phyloP scores from a whole-genome alignment of 2,797 vertebrate genomes.

The Galagoides demidoff region DNA sequence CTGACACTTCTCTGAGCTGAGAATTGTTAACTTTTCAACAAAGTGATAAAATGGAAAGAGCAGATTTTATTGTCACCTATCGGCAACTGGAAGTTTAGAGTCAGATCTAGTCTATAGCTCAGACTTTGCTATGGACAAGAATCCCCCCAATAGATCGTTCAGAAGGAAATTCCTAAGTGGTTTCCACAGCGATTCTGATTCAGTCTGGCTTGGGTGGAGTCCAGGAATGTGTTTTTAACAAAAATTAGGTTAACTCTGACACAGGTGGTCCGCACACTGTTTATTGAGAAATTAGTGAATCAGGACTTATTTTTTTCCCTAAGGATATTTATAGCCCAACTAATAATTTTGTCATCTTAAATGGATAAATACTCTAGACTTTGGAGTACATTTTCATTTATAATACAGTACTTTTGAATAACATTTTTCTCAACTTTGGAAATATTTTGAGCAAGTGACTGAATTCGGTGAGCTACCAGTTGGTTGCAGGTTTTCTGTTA shows the following conservation, averaged over 20 bases:
- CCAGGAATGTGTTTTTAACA: neutral
- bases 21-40: constrained; percentile 15
- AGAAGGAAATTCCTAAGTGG: neutral
- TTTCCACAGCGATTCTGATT: neutral
- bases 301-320: neutral
- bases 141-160: neutral
- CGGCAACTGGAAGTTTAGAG: neutral
- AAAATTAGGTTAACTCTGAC: neutral
- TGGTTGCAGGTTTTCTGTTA: neutral
- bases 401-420: neutral
- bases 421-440: neutral
- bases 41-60: neutral
- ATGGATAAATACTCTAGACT: neutral
- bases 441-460: neutral
- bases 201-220: neutral
- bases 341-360: neutral
- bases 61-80: neutral
- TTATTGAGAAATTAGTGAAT: neutral
- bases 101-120: neutral
- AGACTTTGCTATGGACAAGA: neutral
- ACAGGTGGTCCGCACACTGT: neutral
- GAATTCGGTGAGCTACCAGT: neutral
- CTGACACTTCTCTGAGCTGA: neutral
- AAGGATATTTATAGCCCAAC: neutral
- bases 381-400: neutral